Evolutionary conservation across 2,888 invertebrate species (phyloP).

Genomic region (Agrotis clavis): DNA sequence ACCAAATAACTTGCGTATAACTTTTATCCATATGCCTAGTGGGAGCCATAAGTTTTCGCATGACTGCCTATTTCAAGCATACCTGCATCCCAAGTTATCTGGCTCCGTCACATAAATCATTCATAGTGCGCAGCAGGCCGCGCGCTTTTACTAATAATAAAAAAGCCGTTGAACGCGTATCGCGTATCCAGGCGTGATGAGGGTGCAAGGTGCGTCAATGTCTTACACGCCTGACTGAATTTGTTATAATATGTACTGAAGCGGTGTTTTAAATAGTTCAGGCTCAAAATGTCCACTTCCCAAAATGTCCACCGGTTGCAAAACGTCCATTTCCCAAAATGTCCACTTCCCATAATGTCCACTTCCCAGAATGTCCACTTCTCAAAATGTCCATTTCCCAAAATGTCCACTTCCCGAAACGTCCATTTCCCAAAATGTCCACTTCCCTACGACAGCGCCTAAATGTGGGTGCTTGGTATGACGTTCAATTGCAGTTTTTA

Average conservation of each 20-base stretch:
- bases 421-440: too few species aligned
- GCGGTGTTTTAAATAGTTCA: too few species aligned
- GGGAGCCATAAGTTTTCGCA: background rate
- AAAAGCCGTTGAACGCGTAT: conserved; percentile 26
- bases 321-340: too few species aligned
- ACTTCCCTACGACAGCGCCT: too few species aligned
- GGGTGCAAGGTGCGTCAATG: conserved; percentile 43
- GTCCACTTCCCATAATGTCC: too few species aligned
- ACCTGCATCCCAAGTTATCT: conserved; percentile 22
- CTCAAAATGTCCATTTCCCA: too few species aligned
- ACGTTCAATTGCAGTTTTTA: background rate
- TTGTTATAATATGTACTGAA: conserved; percentile 11
- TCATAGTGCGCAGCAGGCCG: conserved; percentile 29
- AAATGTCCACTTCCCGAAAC: too few species aligned
- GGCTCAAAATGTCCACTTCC: too few species aligned
- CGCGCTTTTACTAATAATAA: conserved; percentile 44
- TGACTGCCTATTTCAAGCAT: conserved; percentile 1
- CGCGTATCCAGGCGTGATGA: conserved; percentile 46
- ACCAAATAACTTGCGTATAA: background rate
- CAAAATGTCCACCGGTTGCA: too few species aligned
- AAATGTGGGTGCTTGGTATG: background rate
- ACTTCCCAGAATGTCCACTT: too few species aligned
- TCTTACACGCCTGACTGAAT: conserved; percentile 18
- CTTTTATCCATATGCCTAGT: background rate
- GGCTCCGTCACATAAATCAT: conserved; percentile 46